Percentiles rank a stretch among this genome's conserved stretches.
Conservation (phyloP, 2,888 invertebrate species). For the Eustalomyia histrio region DNA sequence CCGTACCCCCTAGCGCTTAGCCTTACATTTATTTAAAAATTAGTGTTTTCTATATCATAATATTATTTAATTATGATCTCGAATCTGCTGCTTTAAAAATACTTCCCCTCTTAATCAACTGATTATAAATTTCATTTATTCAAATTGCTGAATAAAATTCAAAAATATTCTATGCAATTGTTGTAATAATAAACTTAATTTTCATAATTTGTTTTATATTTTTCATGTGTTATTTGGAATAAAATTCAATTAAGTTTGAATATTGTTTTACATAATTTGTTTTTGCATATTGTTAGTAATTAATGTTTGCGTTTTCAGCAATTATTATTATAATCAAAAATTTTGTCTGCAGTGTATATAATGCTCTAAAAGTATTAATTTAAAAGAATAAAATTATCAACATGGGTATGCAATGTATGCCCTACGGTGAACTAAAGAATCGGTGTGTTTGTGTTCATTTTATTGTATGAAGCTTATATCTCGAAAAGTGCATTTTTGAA, state of each 20-base stretch:
- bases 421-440: too few relatives aligned
- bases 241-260: constrained; percentile 42
- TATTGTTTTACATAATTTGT: constrained; percentile 40
- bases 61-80: too few relatives aligned
- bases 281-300: constrained; percentile 34
- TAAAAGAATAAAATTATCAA: too few relatives aligned
- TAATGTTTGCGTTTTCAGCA: constrained; percentile 5
- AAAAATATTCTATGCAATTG: background rate
- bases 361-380: background rate
- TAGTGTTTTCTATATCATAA: too few relatives aligned
- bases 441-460: too few relatives aligned
- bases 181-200: background rate
- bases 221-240: constrained; percentile 21
- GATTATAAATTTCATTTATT: background rate
- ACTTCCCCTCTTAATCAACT: background rate
- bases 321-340: constrained; percentile 13
- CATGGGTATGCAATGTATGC: too few relatives aligned
- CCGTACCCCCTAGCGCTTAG: too few relatives aligned
- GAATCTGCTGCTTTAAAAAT: too few relatives aligned
- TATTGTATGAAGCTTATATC: too few relatives aligned
- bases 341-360: constrained; percentile 1
- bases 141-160: background rate
- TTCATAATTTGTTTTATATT: constrained; percentile 25
- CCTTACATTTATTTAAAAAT: too few relatives aligned
- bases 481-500: too few relatives aligned